Evolutionary conservation across 2,888 invertebrate genomes (phyloP).

Genomic region (Tupiocoris notatus): DNA sequence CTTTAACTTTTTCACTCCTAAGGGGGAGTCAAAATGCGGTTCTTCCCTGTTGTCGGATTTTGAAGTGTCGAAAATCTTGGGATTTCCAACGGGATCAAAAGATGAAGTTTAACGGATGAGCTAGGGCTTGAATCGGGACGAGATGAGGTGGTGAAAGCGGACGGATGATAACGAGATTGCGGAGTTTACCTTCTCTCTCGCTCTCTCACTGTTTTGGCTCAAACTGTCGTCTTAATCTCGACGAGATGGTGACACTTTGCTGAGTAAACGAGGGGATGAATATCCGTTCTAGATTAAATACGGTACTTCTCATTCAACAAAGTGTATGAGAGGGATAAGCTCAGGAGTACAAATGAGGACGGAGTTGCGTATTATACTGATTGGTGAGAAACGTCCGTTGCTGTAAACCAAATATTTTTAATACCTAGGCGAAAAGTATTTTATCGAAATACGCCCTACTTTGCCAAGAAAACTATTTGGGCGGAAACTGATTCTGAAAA

Average conservation of each 20-base stretch:
- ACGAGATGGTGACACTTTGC: not conserved
- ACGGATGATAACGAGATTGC: conserved; percentile 18
- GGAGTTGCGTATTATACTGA: too few relatives aligned
- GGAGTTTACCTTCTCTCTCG: too few relatives aligned
- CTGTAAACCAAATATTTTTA: too few relatives aligned
- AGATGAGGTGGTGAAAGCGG: not conserved
- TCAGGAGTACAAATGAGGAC: too few relatives aligned
- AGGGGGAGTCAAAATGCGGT: not conserved
- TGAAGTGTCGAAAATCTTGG: not conserved
- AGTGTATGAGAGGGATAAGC: not conserved
- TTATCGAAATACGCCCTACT: too few relatives aligned
- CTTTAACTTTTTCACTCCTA: not conserved
- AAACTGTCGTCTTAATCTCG: conserved; percentile 23
- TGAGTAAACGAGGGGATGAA: not conserved
- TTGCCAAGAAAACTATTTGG: too few relatives aligned
- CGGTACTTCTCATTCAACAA: not conserved
- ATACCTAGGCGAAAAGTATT: too few relatives aligned
- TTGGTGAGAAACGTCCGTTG: too few relatives aligned
- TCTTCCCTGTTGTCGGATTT: not conserved
- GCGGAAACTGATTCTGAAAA: too few relatives aligned
- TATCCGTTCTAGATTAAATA: not conserved
- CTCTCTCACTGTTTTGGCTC: conserved; percentile 16
- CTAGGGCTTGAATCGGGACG: too few relatives aligned
- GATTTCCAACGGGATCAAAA: not conserved
- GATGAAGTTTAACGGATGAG: conserved; percentile 3